Base-by-base conservation (phyloP, 2,797 vertebrate species). In the Crenuchus spilurus region DNA sequence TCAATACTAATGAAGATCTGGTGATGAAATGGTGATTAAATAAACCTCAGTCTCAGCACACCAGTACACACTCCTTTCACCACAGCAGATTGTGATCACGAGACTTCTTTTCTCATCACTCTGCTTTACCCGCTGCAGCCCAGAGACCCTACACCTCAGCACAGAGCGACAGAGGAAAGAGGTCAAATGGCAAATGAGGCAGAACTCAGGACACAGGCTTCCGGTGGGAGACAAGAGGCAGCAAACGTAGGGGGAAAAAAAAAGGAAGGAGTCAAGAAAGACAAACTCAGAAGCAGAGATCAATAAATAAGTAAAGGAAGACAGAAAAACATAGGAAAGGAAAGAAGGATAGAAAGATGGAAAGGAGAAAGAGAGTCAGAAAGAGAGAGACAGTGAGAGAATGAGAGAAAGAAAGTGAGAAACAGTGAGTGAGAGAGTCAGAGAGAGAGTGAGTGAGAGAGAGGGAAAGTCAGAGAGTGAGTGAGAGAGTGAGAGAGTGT, bases 391-490 rank as follows among this genome's bases (percentile, higher is more conserved):
- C 6, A 52, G 49, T 42, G 9, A 46, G 10, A 16, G 54, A 30
- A 14, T 41, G 24, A 42, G 28, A 22, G 46, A 42, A 46, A 1
- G 35, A 65, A 37, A 37, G 35, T 35, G 3, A 3, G 35, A 16
- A n/a, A 60, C 33, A 37, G 41, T 39, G 24, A 28, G 41, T 62
- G 65, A 39, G 39, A n/a, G 24, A 13, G 20, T 0, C 6, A 48
- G 44, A 14, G 39, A 44, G 24, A 60, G 42, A 37, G 41, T 39
- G 24, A 28, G 41, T 62, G 65, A 39, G 39, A n/a, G 24, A 30
- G 78, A 74, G 67, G 49, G 48, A 76, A 44, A 74, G 55, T 16
- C 66, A 71, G 72, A 75, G 33, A 35, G 3, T 3, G 33, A 35
- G 8, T 8, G 33, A 35, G 8, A 35, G 33, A 1, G 11, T 20